Base-by-base conservation (phyloP, 2,113 vertebrate genomes). In the Chloropsis hardwickii region DNA sequence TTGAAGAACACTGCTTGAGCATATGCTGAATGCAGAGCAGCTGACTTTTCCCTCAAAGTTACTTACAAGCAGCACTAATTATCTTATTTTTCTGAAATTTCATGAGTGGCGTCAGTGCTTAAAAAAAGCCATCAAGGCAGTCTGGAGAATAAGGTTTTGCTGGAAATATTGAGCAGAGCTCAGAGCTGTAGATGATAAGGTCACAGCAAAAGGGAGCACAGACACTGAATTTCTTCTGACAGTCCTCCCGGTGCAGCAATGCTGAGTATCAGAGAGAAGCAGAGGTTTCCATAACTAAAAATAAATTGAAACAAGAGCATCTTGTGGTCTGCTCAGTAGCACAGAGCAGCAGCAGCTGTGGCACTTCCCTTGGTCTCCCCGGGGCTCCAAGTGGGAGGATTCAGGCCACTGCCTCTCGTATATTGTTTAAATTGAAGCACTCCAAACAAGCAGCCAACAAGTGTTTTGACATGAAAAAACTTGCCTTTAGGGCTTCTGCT, bases 31-130 rank as follows among this genome's bases (percentile, higher is more conserved):
- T 10, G 47, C 81, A 42, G 58, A 94, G 65, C 86, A 87, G 84
- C 78, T 95, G 90, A 93, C 54, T 89, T 93, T 91, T 88, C 56
- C 79, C 73, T 79, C 10, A 48, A 85, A 95, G 88, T 88, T 88
- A 74, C 88, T 80, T 62, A 45, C 29, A 92, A 88, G 80, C 58
- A 81, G 73, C 16, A 35, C 86, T 94, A 92, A 95, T 91, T 83
- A 84, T 71, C 81, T 66, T 66, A 76, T 79, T 80, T 89, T 87
- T 71, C 62, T 81, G 56, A 76, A 74, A 85, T 81, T 57, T 67
- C 61, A 61, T 3, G 7, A 60, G 48, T 74, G 86, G 47, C 19
- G 1, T 91, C 81, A 92, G 21, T 7, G 42, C 72, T 82, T 60
- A 22, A 76, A 82, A 82, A 83, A 83, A 83, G 48, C 6, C 37